These are phyloP conservation scores for Aphidius ervi DNA, from an alignment of 1,140 invertebrate genomes.

Conservation along the genomic window DNA sequence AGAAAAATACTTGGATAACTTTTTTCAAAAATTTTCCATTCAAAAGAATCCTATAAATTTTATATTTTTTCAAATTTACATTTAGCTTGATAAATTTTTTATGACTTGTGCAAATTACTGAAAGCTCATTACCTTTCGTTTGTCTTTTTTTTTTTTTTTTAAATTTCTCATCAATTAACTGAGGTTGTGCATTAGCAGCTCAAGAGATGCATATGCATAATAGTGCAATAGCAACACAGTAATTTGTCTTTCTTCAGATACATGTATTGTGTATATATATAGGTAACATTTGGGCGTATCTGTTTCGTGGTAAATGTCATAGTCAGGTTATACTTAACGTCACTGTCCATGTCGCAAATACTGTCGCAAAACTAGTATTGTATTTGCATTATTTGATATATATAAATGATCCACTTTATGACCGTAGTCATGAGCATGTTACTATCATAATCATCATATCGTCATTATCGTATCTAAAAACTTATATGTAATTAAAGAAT, in stretches of 20 bases:
- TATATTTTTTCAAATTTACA: no score
- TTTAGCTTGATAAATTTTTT: no score
- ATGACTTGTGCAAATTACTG: no score
- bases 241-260: no score
- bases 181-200: neutral
- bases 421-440: neutral
- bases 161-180: neutral
- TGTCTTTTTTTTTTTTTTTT: neutral
- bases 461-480: no score
- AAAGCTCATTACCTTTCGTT: no score
- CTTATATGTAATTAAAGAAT: no score
- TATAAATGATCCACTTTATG: neutral
- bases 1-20: no score
- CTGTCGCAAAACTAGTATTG: slow-evolving; percentile 14
- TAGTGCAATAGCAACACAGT: neutral
- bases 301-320: slow-evolving; percentile 31
- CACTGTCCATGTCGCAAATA: slow-evolving; percentile 25
- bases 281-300: slow-evolving; percentile 20
- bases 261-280: no score
- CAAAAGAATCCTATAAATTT: no score
- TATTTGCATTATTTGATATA: slow-evolving; percentile 24
- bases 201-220: neutral
- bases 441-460: no score
- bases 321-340: slow-evolving; percentile 29
- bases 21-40: no score